These are phyloP conservation scores for Moxostoma hubbsi DNA, from an alignment of 2,797 vertebrate species.

Conservation along the genomic window DNA sequence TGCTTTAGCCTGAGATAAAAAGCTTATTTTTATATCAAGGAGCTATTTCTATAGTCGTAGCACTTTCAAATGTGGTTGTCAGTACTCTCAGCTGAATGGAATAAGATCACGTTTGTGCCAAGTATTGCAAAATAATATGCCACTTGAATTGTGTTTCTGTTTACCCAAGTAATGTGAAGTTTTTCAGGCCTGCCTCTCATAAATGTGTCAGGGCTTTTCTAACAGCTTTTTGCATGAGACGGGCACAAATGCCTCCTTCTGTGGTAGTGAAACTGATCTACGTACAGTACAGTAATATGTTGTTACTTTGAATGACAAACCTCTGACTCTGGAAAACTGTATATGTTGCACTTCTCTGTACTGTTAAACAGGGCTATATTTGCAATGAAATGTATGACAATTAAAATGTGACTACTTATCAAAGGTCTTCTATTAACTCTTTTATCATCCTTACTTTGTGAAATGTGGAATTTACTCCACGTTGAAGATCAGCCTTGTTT, in stretches of 20 bases:
- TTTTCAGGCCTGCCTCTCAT: constrained; percentile 71
- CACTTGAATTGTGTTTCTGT: constrained; percentile 68
- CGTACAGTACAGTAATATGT: not conserved
- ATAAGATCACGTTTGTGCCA: constrained; percentile 82
- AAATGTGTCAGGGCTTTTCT: constrained; percentile 75
- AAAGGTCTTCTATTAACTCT: not conserved
- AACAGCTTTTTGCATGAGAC: constrained; percentile 78
- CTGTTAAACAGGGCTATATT: constrained; percentile 83
- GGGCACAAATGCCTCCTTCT: constrained; percentile 73
- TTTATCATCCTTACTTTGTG: not conserved
- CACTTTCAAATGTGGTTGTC: constrained; percentile 62
- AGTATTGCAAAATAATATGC: constrained; percentile 73
- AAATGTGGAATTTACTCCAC: not conserved
- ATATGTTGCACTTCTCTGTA: constrained; percentile 81
- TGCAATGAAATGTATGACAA: constrained; percentile 78
- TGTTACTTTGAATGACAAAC: constrained; percentile 1
- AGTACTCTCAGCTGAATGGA: constrained; percentile 53
- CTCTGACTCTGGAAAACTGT: constrained; percentile 68
- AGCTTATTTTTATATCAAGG: constrained; percentile 63
- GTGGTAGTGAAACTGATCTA: constrained; percentile 57
- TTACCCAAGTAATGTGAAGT: constrained; percentile 69
- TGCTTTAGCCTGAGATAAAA: constrained; percentile 57
- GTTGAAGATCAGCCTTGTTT: not conserved
- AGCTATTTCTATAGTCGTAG: constrained; percentile 66
- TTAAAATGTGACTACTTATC: constrained; percentile 61